phyloP scores from a whole-genome alignment of 2,113 vertebrate species.

The Okapia johnstoni region DNA sequence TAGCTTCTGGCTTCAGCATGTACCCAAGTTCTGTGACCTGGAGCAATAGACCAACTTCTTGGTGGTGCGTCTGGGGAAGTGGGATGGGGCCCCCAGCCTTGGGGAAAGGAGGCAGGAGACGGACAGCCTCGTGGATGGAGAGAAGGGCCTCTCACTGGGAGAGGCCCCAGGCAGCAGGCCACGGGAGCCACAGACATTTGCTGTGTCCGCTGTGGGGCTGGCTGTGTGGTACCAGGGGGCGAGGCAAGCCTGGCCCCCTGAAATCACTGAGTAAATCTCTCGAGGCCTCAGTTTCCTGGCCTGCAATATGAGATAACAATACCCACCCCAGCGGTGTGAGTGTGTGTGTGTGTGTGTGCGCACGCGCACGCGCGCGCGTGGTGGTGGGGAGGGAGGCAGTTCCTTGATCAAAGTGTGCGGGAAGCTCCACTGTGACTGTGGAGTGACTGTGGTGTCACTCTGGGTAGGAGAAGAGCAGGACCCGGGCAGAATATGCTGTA shows the following conservation, averaged over 20 bases:
- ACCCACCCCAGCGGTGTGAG: fast-evolving
- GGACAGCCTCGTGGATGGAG: not conserved
- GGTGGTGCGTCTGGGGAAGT: not conserved
- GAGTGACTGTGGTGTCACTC: fast-evolving
- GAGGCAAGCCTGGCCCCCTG: not conserved
- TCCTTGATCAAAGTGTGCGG: fast-evolving
- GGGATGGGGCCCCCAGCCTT: not conserved
- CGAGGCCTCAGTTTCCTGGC: not conserved
- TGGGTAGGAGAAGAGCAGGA: not conserved
- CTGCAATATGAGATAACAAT: fast-evolving
- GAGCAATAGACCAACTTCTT: not conserved
- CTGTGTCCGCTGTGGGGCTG: fast-evolving
- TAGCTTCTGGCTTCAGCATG: not conserved
- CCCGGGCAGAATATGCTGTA: fast-evolving
- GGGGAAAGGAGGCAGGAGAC: not conserved
- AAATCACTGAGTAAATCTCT: not conserved
- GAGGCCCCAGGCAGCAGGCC: fast-evolving
- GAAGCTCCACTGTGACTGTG: too few species aligned
- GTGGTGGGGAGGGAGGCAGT: fast-evolving
- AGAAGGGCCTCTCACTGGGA: not conserved
- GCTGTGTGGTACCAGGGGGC: too few species aligned
- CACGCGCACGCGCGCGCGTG: too few species aligned
- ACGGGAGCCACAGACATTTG: fast-evolving
- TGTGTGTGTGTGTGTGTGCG: not conserved
- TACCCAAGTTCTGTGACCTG: not conserved